Evolutionary conservation across 30 jellyfish, hydroid and myxozoan species (phyloP), one percentile per base, ranked within the genome.

Genomic region (Haliclystus octoradiatus): DNA sequence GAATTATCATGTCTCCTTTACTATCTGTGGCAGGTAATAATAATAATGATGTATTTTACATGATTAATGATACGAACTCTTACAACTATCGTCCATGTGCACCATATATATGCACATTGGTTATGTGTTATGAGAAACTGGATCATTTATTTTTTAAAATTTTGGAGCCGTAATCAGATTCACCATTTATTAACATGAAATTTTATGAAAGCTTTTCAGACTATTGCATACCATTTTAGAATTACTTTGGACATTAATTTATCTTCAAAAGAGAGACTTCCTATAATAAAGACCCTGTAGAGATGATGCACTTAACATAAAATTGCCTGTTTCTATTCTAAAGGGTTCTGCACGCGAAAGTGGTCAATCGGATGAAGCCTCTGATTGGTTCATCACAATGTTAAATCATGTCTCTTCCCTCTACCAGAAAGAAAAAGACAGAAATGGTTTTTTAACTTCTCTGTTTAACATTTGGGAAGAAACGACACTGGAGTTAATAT

Each of bases 21-120:
- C 52, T 84, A 84, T 52, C 64, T 77, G 2, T 84, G 95, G 95
- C 95, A 84, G 93, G 95, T 84, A 34, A 61, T 83, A 15, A 7
- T 3, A 9, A 3, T 0, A 67, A 49, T 49, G 14, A 57, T 62
- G 26, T 31, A 63, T 57, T 12, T 25, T 24, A 22, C 73, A 9
- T n/a, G n/a, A n/a, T n/a, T n/a, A n/a, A n/a, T n/a, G n/a, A n/a
- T n/a, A n/a, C n/a, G n/a, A n/a, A n/a, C n/a, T n/a, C n/a, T n/a
- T n/a, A n/a, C n/a, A n/a, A n/a, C n/a, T n/a, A n/a, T n/a, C n/a
- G n/a, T n/a, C n/a, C n/a, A n/a, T n/a, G n/a, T n/a, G n/a, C n/a
- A n/a, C n/a, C n/a, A n/a, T n/a, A n/a, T n/a, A n/a, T n/a, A n/a
- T n/a, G n/a, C n/a, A n/a, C n/a, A n/a, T n/a, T n/a, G n/a, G n/a